A percentile compares a stretch with the other conserved stretches of the same genome.
These are phyloP conservation scores for Gila orcuttii DNA, from an alignment of 2,113 vertebrate species.

Conservation along the genomic window DNA sequence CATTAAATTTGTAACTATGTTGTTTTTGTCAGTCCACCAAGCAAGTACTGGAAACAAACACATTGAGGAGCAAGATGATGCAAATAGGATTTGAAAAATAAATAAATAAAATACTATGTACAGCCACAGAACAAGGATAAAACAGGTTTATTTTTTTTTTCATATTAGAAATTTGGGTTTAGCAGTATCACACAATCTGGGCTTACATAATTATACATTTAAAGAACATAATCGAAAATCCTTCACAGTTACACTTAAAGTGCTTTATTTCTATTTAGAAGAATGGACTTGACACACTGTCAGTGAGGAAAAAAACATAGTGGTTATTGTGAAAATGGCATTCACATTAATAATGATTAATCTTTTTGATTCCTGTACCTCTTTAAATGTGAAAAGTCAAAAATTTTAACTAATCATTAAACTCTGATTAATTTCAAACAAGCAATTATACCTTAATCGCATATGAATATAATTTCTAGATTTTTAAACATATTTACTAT, in stretches of 20 bases:
- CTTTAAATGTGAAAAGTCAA: conserved; percentile 50
- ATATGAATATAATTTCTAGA: conserved; percentile 41
- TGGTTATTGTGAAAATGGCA: conserved; percentile 75
- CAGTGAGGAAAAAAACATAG: conserved; percentile 60
- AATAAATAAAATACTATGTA: neutral
- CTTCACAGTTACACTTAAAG: conserved; percentile 76
- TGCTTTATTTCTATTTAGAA: conserved; percentile 75
- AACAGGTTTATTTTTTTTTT: conserved; percentile 58
- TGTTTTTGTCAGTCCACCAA: neutral
- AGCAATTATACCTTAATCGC: conserved; percentile 3
- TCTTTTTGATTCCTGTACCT: conserved; percentile 52
- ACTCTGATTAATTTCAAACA: conserved; percentile 24
- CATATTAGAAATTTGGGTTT: conserved; percentile 60
- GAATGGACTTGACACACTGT: conserved; percentile 59
- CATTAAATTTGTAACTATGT: neutral
- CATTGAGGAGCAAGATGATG: neutral
- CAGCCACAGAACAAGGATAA: conserved; percentile 50
- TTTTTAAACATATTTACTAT: conserved; percentile 37
- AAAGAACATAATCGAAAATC: conserved; percentile 56
- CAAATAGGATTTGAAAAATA: neutral
- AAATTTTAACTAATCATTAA: neutral
- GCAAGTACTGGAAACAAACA: neutral
- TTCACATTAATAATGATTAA: conserved; percentile 72
- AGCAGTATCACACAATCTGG: conserved; percentile 56
- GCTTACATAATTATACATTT: conserved; percentile 53